Base-by-base conservation (phyloP, 1,140 invertebrate genomes). In the Polypedilum vanderplanki region DNA sequence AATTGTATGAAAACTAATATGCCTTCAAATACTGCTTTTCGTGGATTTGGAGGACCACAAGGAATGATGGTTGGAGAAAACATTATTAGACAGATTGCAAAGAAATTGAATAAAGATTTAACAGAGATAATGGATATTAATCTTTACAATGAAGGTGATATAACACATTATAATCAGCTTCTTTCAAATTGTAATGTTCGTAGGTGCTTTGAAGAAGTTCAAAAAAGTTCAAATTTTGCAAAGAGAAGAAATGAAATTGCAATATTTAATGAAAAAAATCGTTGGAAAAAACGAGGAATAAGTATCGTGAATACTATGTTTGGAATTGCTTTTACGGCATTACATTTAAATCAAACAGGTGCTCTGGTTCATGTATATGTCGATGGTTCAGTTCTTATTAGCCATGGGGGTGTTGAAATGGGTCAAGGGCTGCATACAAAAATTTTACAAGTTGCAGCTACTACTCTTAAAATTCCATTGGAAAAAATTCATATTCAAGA, bases 391-490 rank as follows among this genome's bases (percentile, higher is more conserved):
- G 93, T 98, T 5, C 85, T 98, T 2, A 79, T 98, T n/a, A 89
- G 89, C 33, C 95, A 98, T 81, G 94, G 93, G 65, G 96, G 96
- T 17, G 91, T 91, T 17, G 96, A 98, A 86, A 98, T 98, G 91
- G 97, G 97, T 0, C 96, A 98, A 85, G 97, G 96, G 1, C 83
- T 98, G 0, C 93, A 98, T 79, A 98, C 94, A 0, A 98, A 98
- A 85, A 95, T 97, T 90, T 91, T 96, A 76, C 94, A 97, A 87
- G 88, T 94, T 40, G 91, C 91, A 0, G 91, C 91, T 73, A 85
- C 90, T 77, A 87, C 86, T 3, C 83, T 98, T 2, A 88, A 87
- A 41, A 88, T 97, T 18, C 87, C 93, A 33, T 80, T 87, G 9
- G 87, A 90, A 0, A 89, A 91, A 79, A 95, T 98, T 78, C 90